Base-by-base conservation (phyloP, 2,797 vertebrate genomes). In the Enteromius viviparus region DNA sequence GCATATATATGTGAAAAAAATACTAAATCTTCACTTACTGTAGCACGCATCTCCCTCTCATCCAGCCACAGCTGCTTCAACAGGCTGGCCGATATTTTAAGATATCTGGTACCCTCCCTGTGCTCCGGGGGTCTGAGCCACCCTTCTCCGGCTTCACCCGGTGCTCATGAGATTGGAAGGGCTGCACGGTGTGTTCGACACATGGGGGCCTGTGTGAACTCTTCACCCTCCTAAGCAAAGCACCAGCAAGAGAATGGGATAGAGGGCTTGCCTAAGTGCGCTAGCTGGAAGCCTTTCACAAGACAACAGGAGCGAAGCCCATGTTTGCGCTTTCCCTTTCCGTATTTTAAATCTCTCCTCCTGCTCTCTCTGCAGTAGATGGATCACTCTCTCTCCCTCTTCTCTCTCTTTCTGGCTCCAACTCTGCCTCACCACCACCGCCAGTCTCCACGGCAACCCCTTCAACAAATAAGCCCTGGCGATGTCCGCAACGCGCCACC, bases 361-460 rank as follows among this genome's bases (percentile, higher is more conserved):
- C 80, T 77, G 79, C 71, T 78, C 85, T 81, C 85, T 85, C 86
- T 82, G 89, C 84, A 78, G 89, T 88, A 87, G 85, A 88, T 85
- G 76, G 77, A 88, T 64, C 78, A 53, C 77, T 76, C 76, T 45
- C 79, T 78, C 55, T 45, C 66, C 76, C 82, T 71, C 51, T 77
- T 76, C 53, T 75, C 76, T 75, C 65, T 70, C 55, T 86, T 77
- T 90, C 89, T 89, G 90, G 90, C 90, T 93, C 84, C 87, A 58
- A 87, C 86, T 89, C 92, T 91, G 89, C 89, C 88, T 93, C 88
- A 78, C 92, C 81, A 82, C 83, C 86, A 82, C 90, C 81, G 88
- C 90, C 93, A 90, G 95, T 97, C 94, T 96, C 96, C 95, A 97
- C 93, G 94, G 96, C 95, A 97, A 97, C 96, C 94, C 94, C 94